Base-by-base conservation (phyloP, 2,888 invertebrate genomes). In the Parelbella ahira region DNA sequence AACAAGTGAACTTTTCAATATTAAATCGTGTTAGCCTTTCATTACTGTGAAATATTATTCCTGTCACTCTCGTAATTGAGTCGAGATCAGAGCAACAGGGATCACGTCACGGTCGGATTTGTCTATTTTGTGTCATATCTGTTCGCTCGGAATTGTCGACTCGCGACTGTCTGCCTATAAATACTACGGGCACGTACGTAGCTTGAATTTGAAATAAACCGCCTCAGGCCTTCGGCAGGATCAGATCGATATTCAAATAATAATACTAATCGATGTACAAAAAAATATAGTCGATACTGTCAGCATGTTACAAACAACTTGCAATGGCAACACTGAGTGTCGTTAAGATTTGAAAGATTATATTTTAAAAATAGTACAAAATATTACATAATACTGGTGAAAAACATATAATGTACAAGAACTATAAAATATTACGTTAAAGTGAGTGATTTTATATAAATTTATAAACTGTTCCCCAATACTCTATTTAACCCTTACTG, bases 201-300 rank as follows among this genome's bases (percentile, higher is more conserved):
- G 51, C 51, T 56, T 54, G 60, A 53, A 45, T 57, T 58, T 55
- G 50, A 50, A 56, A 51, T 53, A 44, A 39, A 42, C 41, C 41
- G 41, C 34, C 41, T n/a, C n/a, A n/a, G n/a, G n/a, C n/a, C n/a
- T n/a, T n/a, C n/a, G n/a, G n/a, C n/a, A n/a, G n/a, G n/a, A 42
- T 20, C 11, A 15, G 34, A 34, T 42, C 21, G 20, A 42, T 28
- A 34, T 27, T 13, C 28, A 15, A n/a, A n/a, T n/a, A n/a, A n/a
- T n/a, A n/a, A n/a, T n/a, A n/a, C n/a, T n/a, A n/a, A n/a, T n/a
- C n/a, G n/a, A n/a, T n/a, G n/a, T n/a, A n/a, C n/a, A n/a, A n/a
- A n/a, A n/a, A n/a, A n/a, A n/a, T n/a, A n/a, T n/a, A n/a, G n/a
- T n/a, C n/a, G n/a, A n/a, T n/a, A n/a, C n/a, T n/a, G n/a, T n/a